A percentile compares a stretch with the other conserved stretches of the same genome.
Conservation (phyloP, 1,140 invertebrate genomes). For the Drosophila mauritiana region DNA sequence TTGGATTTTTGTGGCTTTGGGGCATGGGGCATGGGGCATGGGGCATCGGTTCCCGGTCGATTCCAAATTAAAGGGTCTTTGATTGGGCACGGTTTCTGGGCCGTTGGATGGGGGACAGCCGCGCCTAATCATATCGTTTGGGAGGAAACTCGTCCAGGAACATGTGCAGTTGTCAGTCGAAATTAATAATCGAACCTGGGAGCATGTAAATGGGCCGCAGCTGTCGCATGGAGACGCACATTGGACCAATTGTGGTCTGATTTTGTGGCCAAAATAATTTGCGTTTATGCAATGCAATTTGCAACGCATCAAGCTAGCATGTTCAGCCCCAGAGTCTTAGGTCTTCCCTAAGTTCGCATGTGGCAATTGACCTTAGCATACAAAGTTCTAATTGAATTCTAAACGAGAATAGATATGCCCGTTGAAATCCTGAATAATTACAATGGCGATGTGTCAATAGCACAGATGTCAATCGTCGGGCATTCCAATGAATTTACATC, state of each 20-base stretch:
- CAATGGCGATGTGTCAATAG: background rate
- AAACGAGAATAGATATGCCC: background rate
- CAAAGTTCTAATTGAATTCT: conserved; percentile 4
- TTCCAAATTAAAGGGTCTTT: conserved; percentile 31
- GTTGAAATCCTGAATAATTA: background rate
- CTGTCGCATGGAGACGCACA: conserved; percentile 10
- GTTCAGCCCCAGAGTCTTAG: background rate
- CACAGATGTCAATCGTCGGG: background rate
- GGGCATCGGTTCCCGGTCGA: background rate
- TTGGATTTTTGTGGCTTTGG: conserved; percentile 28
- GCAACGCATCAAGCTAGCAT: background rate
- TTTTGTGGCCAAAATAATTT: conserved; percentile 49
- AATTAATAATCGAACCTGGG: conserved; percentile 45
- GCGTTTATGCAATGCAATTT: conserved; percentile 24
- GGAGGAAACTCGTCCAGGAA: conserved; percentile 4
- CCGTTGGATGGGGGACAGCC: background rate
- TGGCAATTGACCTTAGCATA: background rate
- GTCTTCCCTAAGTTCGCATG: background rate
- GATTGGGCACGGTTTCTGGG: background rate
- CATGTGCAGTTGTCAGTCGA: conserved; percentile 41
- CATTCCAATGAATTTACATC: conserved; percentile 4
- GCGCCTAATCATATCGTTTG: conserved; percentile 3
- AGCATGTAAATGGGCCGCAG: conserved; percentile 1
- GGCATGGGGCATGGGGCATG: background rate
- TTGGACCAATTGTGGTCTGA: conserved; percentile 29